Base-by-base conservation (phyloP, 2,113 vertebrate genomes). In the Leucopsar rothschildi region DNA sequence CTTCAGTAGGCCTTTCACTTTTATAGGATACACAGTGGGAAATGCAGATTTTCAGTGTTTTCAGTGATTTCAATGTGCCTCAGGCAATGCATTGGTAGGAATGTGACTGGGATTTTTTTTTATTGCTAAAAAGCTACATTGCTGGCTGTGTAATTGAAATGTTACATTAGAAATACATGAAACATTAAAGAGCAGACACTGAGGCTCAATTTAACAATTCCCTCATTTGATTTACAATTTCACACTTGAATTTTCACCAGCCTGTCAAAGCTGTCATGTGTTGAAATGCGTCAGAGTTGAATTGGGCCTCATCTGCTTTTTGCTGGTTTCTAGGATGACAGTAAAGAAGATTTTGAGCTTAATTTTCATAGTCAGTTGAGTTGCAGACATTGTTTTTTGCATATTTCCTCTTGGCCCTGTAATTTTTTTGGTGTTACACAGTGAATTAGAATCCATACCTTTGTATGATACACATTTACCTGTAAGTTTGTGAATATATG, bases 21-120 rank as follows among this genome's bases (percentile, higher is more conserved):
- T 87, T 91, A 1, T 76, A 64, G 42, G n/a, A 37, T 53, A 59
- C 40, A 60, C n/a, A 56, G 33, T 68, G 59, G 64, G 92, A 94
- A 96, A 78, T 91, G 93, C 78, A 86, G 52, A 7, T 86, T 81
- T 95, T 80, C 53, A 65, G 71, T 89, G 55, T 37, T 89, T 83
- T 31, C 20, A 22, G 37, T 68, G 53, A 44, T 76, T 76, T 68
- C 53, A 15, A 71, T 31, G 89, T 77, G 61, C 86, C 83, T 95
- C 56, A 45, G 69, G 73, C 59, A 27, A 47, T 4, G 7, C 11
- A 31, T 60, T 53, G 60, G 57, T 86, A 86, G 33, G 16, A 45
- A 88, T 73, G 45, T 50, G 59, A 55, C 83, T 50, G 49, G 45
- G 55, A 82, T 2, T 1, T 33, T 81, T 35, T 87, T 50, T 71